Conservation (phyloP, 2,113 vertebrate genomes). For the Sula dactylatra region DNA sequence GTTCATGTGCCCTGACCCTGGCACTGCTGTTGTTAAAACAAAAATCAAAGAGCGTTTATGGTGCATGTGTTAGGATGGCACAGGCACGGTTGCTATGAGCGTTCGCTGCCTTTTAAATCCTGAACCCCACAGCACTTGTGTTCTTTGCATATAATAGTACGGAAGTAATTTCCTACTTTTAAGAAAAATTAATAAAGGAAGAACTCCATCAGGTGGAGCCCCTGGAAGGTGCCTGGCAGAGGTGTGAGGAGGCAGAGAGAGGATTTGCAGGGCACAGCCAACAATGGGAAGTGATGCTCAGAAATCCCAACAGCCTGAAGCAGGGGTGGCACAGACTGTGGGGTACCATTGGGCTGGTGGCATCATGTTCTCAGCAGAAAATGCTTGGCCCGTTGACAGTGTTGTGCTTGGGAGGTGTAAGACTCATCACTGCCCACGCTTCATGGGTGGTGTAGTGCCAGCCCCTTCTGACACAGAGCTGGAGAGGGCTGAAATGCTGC, state of each 20-base stretch:
- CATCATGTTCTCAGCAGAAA: not conserved
- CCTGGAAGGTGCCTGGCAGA: not conserved
- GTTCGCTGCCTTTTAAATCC: not conserved
- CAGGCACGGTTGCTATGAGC: not conserved
- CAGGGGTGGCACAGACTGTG: not conserved
- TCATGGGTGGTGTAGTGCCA: not conserved
- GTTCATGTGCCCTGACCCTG: not conserved
- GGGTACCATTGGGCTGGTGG: not conserved
- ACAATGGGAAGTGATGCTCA: not conserved
- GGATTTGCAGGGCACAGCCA: not conserved
- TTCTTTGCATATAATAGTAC: not conserved
- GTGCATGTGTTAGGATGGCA: not conserved
- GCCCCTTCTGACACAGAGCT: not conserved
- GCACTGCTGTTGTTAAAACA: not conserved
- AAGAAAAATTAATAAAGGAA: not conserved
- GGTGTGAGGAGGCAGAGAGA: not conserved
- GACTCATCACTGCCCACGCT: fast-evolving
- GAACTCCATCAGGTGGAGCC: not conserved
- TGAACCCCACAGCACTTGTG: not conserved
- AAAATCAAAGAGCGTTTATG: not conserved
- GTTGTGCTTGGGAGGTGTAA: not conserved
- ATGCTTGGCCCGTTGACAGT: fast-evolving
- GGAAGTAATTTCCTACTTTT: not conserved
- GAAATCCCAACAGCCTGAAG: not conserved
- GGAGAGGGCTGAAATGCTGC: not conserved